Evolutionary conservation across 2,888 invertebrate species (phyloP).

Genomic region (Sphaeridia pumilis): DNA sequence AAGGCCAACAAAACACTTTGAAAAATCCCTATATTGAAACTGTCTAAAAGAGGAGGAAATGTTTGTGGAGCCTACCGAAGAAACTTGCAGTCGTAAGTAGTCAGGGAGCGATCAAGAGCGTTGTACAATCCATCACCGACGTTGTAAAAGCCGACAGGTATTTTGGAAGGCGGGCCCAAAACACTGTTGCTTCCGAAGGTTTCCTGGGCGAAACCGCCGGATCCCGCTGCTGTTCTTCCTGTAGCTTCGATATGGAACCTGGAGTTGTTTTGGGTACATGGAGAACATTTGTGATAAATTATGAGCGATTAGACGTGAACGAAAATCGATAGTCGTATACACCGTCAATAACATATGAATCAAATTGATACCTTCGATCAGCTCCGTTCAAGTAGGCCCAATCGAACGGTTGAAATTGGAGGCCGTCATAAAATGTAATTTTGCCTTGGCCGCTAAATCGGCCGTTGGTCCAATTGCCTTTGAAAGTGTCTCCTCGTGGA

Average conservation of each 20-base stretch:
- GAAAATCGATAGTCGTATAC: too few relatives aligned
- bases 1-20: not conserved
- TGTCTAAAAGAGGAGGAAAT: not conserved
- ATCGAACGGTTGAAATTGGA: conserved; percentile 20
- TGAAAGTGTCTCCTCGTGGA: conserved; percentile 30
- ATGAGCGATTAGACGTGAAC: too few relatives aligned
- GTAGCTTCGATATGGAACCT: conserved; percentile 26
- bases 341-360: not conserved
- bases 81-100: conserved; percentile 19
- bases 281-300: not conserved
- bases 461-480: conserved; percentile 29
- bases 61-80: conserved; percentile 4
- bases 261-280: not conserved
- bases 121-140: conserved; percentile 31
- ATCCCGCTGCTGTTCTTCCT: conserved; percentile 20
- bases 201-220: too few relatives aligned
- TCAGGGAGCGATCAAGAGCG: conserved; percentile 20
- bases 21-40: not conserved
- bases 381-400: conserved; percentile 32
- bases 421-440: conserved; percentile 32
- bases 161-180: conserved; percentile 15
- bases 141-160: conserved; percentile 28
- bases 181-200: conserved; percentile 22
- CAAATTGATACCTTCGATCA: conserved; percentile 22
- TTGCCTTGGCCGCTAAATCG: conserved; percentile 23